Conservation (phyloP, 2,113 vertebrate genomes). For the Cardinalis cardinalis region DNA sequence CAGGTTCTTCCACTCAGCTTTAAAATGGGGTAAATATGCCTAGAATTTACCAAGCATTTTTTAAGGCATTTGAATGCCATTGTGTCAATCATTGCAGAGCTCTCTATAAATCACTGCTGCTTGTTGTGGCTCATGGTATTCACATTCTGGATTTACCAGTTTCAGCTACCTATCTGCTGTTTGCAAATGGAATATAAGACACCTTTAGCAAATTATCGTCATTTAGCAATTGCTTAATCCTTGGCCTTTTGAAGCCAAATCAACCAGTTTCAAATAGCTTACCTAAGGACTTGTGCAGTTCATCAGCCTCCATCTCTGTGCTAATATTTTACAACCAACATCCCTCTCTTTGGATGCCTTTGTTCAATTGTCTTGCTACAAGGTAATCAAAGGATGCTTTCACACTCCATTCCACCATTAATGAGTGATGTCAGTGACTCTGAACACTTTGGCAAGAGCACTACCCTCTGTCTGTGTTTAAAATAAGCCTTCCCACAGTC, state of each 20-base stretch:
- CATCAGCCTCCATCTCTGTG: not conserved
- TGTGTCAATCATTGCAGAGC: not conserved
- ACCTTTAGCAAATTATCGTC: not conserved
- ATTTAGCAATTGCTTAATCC: not conserved
- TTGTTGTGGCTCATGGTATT: not conserved
- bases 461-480: not conserved
- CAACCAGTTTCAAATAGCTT: not conserved
- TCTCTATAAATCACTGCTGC: not conserved
- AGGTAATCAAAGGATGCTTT: not conserved
- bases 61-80: not conserved
- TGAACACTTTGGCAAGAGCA: fast-evolving
- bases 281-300: not conserved
- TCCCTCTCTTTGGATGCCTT: not conserved
- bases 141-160: not conserved
- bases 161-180: not conserved
- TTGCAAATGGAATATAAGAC: not conserved
- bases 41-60: not conserved
- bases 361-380: not conserved
- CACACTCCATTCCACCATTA: not conserved
- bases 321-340: not conserved
- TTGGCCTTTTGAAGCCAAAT: not conserved
- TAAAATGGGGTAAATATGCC: not conserved
- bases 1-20: not conserved
- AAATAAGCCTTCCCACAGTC: not conserved
- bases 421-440: not conserved